Conservation (phyloP, 2,113 vertebrate species). For the Willisornis vidua region DNA sequence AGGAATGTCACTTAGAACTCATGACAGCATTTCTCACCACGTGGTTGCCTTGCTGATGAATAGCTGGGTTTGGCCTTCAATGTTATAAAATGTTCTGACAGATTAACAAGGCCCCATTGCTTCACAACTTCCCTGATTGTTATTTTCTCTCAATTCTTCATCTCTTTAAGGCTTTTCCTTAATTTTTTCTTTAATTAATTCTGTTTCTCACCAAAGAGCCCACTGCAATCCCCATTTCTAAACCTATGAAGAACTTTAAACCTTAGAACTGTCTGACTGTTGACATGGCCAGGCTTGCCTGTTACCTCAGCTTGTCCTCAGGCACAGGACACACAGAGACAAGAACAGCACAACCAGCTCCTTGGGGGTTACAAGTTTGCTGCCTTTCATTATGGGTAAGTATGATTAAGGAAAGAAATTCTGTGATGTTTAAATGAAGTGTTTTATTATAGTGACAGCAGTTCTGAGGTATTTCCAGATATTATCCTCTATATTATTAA, state of each 20-base stretch:
- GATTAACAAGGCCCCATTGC: neutral
- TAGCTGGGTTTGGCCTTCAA: neutral
- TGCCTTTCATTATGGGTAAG: neutral
- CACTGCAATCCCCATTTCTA: neutral
- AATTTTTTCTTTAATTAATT: neutral
- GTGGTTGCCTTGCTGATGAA: neutral
- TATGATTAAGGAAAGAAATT: neutral
- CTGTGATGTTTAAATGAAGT: neutral
- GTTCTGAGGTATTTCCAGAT: neutral
- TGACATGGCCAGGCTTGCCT: neutral
- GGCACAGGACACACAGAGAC: neutral
- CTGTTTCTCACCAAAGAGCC: neutral
- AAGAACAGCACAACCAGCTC: neutral
- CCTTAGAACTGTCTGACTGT: neutral
- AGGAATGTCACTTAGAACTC: neutral
- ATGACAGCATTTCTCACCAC: neutral
- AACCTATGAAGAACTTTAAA: neutral
- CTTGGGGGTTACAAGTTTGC: neutral
- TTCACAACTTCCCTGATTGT: neutral
- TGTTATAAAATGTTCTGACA: neutral
- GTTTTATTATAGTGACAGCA: neutral
- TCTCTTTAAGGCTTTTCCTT: neutral
- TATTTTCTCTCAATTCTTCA: neutral
- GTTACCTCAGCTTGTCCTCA: neutral
- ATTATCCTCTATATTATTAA: neutral